Percentiles rank a stretch among this genome's conserved stretches.
These are phyloP conservation scores for Zaprionus taronus DNA, from an alignment of 1,140 invertebrate species.

Conservation along the genomic window DNA sequence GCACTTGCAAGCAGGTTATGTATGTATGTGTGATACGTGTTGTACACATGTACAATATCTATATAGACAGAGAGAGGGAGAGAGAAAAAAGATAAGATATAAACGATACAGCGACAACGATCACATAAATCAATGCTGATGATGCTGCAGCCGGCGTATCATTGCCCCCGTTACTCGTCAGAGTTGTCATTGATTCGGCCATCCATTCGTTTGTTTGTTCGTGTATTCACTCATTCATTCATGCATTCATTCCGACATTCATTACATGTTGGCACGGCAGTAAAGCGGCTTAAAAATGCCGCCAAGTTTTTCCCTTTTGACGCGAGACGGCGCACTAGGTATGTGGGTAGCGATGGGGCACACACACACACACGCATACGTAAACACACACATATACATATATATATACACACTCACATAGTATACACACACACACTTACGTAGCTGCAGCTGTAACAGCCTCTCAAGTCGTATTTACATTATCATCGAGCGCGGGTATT, in stretches of 20 bases:
- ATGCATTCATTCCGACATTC: conserved; percentile 23
- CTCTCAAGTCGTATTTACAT: conserved; percentile 49
- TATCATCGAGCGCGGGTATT: conserved; percentile 36
- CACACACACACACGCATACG: neutral
- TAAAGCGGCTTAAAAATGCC: conserved; percentile 67
- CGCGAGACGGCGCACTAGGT: conserved; percentile 1
- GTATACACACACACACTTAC: neutral
- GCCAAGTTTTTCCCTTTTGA: conserved; percentile 42
- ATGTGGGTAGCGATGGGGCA: conserved; percentile 27
- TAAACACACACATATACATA: neutral
- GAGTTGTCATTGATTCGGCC: conserved; percentile 6
- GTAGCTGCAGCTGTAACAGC: conserved; percentile 38
- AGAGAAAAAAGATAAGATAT: conserved; percentile 43
- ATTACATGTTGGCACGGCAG: conserved; percentile 32
- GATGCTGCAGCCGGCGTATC: conserved; percentile 58
- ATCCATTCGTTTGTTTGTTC: conserved; percentile 29
- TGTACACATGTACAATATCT: neutral
- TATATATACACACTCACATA: neutral
- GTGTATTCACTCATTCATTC: conserved; percentile 41
- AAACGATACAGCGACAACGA: conserved; percentile 27
- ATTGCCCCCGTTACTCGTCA: conserved; percentile 66
- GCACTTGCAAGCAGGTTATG: conserved; percentile 59
- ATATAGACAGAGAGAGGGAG: conserved; percentile 10
- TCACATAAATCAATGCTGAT: conserved; percentile 73
- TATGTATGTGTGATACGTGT: neutral